Conservation (phyloP, 2,888 invertebrate genomes). For the Cartodere bifasciata region DNA sequence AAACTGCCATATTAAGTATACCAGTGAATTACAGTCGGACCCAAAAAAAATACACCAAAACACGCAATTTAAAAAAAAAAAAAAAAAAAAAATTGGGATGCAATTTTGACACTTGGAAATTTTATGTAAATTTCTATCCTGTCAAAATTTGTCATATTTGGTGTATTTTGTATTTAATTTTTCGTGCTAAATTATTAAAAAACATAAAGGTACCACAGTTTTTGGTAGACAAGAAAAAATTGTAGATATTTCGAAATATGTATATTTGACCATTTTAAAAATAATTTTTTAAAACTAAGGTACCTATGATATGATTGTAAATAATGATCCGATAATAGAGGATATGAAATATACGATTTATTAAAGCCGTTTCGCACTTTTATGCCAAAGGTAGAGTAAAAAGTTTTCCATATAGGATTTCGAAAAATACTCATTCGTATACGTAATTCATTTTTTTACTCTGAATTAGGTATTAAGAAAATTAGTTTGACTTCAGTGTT, state of each 20-base stretch:
- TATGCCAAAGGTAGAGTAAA: slow-evolving; percentile 39
- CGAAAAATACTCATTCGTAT: no score
- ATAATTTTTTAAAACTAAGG: slow-evolving; percentile 15
- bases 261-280: slow-evolving; percentile 29
- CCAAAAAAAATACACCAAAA: no score
- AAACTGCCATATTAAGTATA: slow-evolving; percentile 20
- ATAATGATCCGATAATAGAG: slow-evolving; percentile 32
- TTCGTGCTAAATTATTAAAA: neutral
- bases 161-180: no score
- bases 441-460: no score
- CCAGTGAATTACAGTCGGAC: slow-evolving; percentile 21
- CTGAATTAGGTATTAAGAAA: no score
- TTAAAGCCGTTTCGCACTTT: slow-evolving; percentile 35
- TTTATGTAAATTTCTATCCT: no score
- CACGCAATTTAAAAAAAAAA: slow-evolving; percentile 16
- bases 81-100: no score
- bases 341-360: slow-evolving; percentile 38
- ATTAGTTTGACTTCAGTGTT: no score
- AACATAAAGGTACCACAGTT: neutral
- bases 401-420: slow-evolving; percentile 34
- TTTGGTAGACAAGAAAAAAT: slow-evolving; percentile 18
- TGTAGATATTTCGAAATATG: slow-evolving; percentile 33
- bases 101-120: no score
- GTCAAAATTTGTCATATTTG: no score
- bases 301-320: slow-evolving; percentile 26